Conservation (phyloP, 2,888 invertebrate genomes). For the Tridacna gigas region DNA sequence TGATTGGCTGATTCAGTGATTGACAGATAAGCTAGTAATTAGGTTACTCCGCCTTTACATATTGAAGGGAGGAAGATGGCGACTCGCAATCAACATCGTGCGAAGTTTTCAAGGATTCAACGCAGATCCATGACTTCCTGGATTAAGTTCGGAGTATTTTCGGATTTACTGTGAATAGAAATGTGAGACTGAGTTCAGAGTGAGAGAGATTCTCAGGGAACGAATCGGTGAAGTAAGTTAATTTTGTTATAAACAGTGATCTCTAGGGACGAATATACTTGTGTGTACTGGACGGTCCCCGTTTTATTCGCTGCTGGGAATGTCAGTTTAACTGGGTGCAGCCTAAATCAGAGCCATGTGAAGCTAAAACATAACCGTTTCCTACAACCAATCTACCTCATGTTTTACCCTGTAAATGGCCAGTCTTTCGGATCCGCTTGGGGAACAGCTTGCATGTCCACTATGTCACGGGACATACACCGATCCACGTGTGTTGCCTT, state of each 20-base stretch:
- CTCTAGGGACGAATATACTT: slow-evolving; percentile 46
- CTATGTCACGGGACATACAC: slow-evolving; percentile 81
- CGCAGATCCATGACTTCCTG: slow-evolving; percentile 11
- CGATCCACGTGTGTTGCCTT: slow-evolving; percentile 84
- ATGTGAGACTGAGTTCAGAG: slow-evolving; percentile 47
- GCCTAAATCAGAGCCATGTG: slow-evolving; percentile 50
- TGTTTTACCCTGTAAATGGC: slow-evolving; percentile 74
- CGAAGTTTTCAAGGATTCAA: slow-evolving; percentile 31
- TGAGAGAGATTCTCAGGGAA: slow-evolving; percentile 23
- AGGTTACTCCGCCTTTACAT: slow-evolving; percentile 68
- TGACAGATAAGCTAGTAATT: slow-evolving; percentile 64
- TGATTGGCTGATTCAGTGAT: slow-evolving; percentile 69
- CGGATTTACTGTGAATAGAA: slow-evolving; percentile 36
- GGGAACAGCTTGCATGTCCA: slow-evolving; percentile 81
- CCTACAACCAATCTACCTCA: slow-evolving; percentile 74
- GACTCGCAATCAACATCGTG: slow-evolving; percentile 55
- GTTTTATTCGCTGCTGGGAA: slow-evolving; percentile 30
- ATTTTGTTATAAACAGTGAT: slow-evolving; percentile 20
- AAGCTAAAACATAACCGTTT: slow-evolving; percentile 32
- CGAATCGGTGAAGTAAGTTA: slow-evolving; percentile 36
- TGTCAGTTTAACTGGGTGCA: slow-evolving; percentile 47
- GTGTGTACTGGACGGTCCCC: slow-evolving; percentile 13
- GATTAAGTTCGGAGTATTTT: slow-evolving; percentile 12
- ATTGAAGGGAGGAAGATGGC: slow-evolving; percentile 68
- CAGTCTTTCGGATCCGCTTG: slow-evolving; percentile 74